A percentile compares a stretch with the other conserved stretches of the same genome.
Conservation (phyloP, 2,797 vertebrate species). For the Hypotaenidia philippensis region DNA sequence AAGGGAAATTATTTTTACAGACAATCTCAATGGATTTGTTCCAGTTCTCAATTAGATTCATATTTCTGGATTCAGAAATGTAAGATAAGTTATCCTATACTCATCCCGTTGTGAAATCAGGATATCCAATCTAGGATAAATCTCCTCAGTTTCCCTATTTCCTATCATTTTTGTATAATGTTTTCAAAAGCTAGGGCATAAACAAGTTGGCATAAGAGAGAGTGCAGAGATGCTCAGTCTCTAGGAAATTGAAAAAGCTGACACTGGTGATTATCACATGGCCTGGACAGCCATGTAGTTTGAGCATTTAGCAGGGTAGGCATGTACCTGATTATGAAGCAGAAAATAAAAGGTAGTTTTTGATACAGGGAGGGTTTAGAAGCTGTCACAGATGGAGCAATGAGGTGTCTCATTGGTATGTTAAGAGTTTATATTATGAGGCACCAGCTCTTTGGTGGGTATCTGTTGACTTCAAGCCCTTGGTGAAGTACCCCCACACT, state of each 20-base stretch:
- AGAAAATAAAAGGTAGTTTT: not conserved
- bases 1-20: conserved; percentile 85
- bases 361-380: not conserved
- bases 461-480: not conserved
- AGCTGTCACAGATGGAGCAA: not conserved
- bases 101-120: conserved; percentile 45
- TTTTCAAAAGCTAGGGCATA: not conserved
- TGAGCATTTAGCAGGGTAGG: not conserved
- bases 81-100: conserved; percentile 61
- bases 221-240: not conserved
- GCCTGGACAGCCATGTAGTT: not conserved
- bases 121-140: conserved; percentile 45
- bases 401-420: not conserved
- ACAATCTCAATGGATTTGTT: conserved; percentile 78
- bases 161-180: not conserved
- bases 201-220: not conserved
- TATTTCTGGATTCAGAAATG: conserved; percentile 77
- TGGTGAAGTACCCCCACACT: not conserved
- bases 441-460: not conserved
- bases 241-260: not conserved
- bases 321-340: not conserved
- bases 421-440: not conserved
- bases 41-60: conserved; percentile 82
- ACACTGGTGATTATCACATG: not conserved
- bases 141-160: conserved; percentile 1